phyloP scores from a whole-genome alignment of 2,113 vertebrate species.

The Calyptomena viridis region DNA sequence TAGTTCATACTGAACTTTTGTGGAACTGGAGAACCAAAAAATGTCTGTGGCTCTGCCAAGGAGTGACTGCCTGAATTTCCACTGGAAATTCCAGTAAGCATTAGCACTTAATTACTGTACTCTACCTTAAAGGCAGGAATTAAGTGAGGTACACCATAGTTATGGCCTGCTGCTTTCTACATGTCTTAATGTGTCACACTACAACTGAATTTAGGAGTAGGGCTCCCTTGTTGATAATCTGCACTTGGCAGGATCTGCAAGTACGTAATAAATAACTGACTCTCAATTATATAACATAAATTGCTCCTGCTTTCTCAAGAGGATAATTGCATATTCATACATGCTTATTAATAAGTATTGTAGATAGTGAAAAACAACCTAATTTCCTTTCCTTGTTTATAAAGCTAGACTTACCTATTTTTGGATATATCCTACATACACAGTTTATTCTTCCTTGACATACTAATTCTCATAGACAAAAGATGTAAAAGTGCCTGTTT shows the following conservation, averaged over 20 bases:
- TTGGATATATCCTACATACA: neutral
- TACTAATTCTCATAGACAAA: neutral
- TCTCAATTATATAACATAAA: neutral
- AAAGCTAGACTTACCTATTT: neutral
- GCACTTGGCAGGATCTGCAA: neutral
- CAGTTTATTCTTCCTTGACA: neutral
- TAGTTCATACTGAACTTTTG: neutral
- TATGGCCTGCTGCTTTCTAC: neutral
- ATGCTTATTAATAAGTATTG: neutral
- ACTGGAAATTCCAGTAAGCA: conserved; percentile 11
- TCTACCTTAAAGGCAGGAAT: conserved; percentile 4
- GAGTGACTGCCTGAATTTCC: neutral
- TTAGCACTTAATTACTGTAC: neutral
- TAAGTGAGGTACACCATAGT: neutral
- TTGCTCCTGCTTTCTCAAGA: neutral
- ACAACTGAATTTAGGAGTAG: neutral
- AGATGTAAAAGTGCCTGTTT: neutral
- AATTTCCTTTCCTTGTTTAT: conserved; percentile 1
- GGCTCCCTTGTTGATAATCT: neutral
- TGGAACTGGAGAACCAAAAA: neutral
- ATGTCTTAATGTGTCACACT: neutral
- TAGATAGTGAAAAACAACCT: neutral
- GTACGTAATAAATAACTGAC: neutral
- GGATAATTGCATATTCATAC: neutral
- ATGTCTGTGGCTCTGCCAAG: neutral